These are phyloP conservation scores for Hypena proboscidalis DNA, from an alignment of 2,888 invertebrate species.

Conservation along the genomic window DNA sequence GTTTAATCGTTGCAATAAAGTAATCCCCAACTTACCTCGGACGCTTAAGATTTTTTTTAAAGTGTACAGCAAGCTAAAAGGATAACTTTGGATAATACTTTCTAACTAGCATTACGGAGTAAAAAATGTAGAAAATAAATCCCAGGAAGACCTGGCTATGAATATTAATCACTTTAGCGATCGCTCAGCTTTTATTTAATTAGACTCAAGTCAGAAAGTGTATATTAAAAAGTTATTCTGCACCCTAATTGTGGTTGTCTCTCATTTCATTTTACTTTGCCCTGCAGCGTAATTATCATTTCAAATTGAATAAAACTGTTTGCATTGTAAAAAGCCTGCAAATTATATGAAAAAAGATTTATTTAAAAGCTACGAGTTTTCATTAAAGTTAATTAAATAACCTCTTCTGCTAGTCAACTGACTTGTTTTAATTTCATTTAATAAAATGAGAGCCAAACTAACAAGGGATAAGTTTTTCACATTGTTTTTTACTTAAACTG, in stretches of 20 bases:
- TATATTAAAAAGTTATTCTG: constrained; percentile 31
- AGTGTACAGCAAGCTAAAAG: background rate
- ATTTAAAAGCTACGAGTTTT: too few relatives aligned
- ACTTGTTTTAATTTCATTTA: too few relatives aligned
- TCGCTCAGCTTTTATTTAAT: constrained; percentile 34
- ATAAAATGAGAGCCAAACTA: too few relatives aligned
- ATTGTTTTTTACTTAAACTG: too few relatives aligned
- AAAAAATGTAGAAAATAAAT: constrained; percentile 27
- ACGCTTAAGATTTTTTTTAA: constrained; percentile 15
- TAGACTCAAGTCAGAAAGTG: constrained; percentile 24
- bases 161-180: constrained; percentile 40
- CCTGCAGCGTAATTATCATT: constrained; percentile 11
- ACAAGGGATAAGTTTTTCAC: too few relatives aligned
- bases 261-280: constrained; percentile 17
- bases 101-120: constrained; percentile 21
- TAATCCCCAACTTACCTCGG: constrained; percentile 14
- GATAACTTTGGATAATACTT: constrained; percentile 17
- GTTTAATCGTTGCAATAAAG: constrained; percentile 23
- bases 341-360: too few relatives aligned
- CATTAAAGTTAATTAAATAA: too few relatives aligned
- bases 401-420: too few relatives aligned
- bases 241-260: constrained; percentile 27
- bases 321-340: background rate
- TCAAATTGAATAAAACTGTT: constrained; percentile 18
- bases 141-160: constrained; percentile 23